A percentile compares a stretch with the other conserved stretches of the same genome.
Evolutionary conservation across 2,113 vertebrate species (phyloP).

Genomic region (Takifugu flavidus): DNA sequence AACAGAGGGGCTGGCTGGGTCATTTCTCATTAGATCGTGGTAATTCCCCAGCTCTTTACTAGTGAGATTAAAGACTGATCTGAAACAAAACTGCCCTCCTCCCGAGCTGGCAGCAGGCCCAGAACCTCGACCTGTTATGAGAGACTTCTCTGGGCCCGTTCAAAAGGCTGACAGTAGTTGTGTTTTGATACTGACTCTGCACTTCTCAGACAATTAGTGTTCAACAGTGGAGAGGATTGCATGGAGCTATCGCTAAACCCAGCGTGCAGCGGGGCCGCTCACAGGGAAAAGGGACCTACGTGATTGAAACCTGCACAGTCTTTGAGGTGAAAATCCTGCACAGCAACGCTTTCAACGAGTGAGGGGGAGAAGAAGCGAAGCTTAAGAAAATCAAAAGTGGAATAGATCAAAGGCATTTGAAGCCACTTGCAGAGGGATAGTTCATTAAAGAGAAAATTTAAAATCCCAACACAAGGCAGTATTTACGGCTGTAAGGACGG

Average conservation of each 20-base stretch:
- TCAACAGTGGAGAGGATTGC: conserved; percentile 27
- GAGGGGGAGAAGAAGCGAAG: no score
- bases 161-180: conserved; percentile 37
- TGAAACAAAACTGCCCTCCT: conserved; percentile 47
- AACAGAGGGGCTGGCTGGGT: conserved; percentile 41
- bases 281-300: conserved; percentile 19
- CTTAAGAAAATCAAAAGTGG: no score
- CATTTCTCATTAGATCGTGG: conserved; percentile 60
- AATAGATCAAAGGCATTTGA: no score
- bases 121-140: conserved; percentile 5
- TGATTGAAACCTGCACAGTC: conserved; percentile 7
- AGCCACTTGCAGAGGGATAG: no score
- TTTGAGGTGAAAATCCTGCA: no score
- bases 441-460: no score
- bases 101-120: conserved; percentile 30
- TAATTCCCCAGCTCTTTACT: conserved; percentile 50
- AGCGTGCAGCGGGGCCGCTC: conserved; percentile 19
- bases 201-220: conserved; percentile 48
- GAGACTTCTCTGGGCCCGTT: conserved; percentile 37
- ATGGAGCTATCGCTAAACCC: conserved; percentile 17
- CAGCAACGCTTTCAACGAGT: no score
- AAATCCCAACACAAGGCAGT: no score
- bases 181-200: conserved; percentile 46
- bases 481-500: no score
- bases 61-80: conserved; percentile 60